Percentiles rank a stretch among this genome's conserved stretches.
These are phyloP conservation scores for Actinemys pallida DNA, from an alignment of 2,113 vertebrate species.

Conservation along the genomic window DNA sequence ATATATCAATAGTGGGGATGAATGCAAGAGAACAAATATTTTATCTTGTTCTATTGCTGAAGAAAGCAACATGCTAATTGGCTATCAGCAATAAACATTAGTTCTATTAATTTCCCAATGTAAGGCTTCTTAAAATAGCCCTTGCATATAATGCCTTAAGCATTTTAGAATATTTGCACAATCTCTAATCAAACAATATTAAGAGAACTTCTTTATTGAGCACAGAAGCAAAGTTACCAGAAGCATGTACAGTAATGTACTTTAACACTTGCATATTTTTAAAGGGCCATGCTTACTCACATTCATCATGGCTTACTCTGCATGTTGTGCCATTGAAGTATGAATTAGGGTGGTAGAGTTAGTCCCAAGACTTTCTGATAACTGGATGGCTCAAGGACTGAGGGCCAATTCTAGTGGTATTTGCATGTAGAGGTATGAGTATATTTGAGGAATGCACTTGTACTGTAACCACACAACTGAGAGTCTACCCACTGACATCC, in stretches of 20 bases:
- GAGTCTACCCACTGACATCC: neutral
- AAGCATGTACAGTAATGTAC: neutral
- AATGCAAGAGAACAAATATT: neutral
- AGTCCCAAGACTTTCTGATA: fast-evolving
- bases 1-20: neutral
- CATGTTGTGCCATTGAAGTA: fast-evolving
- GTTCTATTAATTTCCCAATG: conserved; percentile 22
- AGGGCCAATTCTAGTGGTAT: fast-evolving
- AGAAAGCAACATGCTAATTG: conserved; percentile 24
- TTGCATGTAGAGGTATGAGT: fast-evolving
- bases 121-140: neutral
- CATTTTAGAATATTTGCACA: neutral
- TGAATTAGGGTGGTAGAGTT: neutral
- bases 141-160: fast-evolving
- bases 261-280: neutral
- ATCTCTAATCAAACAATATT: neutral
- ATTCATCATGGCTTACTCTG: neutral
- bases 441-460: fast-evolving
- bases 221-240: neutral
- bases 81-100: conserved; percentile 22
- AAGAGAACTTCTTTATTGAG: neutral
- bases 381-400: fast-evolving
- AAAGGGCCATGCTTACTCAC: neutral
- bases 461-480: neutral
- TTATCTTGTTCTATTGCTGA: neutral